A percentile compares a stretch with the other conserved stretches of the same genome.
Evolutionary conservation across 2,888 invertebrate genomes (phyloP).

Genomic region (Eupithecia insigniata): DNA sequence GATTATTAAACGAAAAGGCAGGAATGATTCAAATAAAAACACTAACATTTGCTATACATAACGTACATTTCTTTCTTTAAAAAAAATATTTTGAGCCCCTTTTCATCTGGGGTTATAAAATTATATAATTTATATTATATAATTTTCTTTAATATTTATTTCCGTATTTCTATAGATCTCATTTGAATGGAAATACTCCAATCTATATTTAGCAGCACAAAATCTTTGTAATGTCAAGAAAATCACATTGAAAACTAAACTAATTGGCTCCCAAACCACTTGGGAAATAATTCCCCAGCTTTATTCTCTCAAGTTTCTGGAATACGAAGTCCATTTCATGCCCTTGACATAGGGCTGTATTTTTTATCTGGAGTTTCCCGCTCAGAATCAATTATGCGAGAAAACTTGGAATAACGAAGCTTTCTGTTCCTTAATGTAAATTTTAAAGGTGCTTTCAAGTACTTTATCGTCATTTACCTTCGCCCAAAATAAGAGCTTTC

Average conservation of each 20-base stretch:
- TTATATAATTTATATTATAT: too few relatives aligned
- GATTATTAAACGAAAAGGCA: too few relatives aligned
- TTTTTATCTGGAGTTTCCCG: constrained; percentile 29
- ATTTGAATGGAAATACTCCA: not conserved
- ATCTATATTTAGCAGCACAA: not conserved
- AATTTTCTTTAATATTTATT: too few relatives aligned
- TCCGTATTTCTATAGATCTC: not conserved
- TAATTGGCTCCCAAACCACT: constrained; percentile 12
- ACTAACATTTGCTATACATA: too few relatives aligned
- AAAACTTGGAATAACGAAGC: constrained; percentile 51
- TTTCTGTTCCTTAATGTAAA: constrained; percentile 50
- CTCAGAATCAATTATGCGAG: constrained; percentile 51
- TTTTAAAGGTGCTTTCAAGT: constrained; percentile 47
- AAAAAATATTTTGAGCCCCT: too few relatives aligned
- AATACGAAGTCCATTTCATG: constrained; percentile 20
- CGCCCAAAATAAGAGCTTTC: constrained; percentile 46
- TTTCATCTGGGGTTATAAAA: too few relatives aligned
- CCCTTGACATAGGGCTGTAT: constrained; percentile 24
- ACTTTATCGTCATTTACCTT: constrained; percentile 48
- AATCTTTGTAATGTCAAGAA: not conserved
- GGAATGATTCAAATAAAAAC: too few relatives aligned
- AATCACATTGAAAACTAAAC: not conserved
- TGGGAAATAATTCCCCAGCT: not conserved
- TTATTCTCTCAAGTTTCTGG: constrained; percentile 6
- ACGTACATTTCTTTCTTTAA: too few relatives aligned